Evolutionary conservation across 2,888 invertebrate genomes (phyloP), one percentile per base, ranked within the genome.

Genomic region (Troides helena): DNA sequence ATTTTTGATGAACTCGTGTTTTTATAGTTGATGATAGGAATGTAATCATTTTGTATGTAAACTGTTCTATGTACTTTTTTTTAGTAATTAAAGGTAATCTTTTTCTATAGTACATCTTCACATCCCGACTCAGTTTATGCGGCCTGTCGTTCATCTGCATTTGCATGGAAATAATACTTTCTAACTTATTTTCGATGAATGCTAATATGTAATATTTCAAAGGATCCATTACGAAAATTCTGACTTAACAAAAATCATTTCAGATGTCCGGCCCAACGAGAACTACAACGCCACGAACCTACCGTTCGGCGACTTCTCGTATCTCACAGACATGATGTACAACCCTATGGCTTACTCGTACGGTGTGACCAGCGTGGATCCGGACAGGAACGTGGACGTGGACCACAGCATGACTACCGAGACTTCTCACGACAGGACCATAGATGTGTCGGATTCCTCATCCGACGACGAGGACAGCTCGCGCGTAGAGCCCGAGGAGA

Each of bases 201-300:
- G n/a, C n/a, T 6, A n/a, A 14, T 21, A n/a, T 21, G 2, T n/a
- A 56, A 46, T 46, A 12, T 46, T 46, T 46, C 10, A 56, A 56
- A 56, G n/a, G 6, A 12, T 7, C 2, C 57, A 58, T 10, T 58
- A 53, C 23, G 57, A 10, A n/a, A 12, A 14, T 12, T 23, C n/a
- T 58, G 12, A 58, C 23, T 7, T 58, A 21, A 7, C 18, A 56
- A 14, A 43, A 57, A 62, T 63, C 2, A 23, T 81, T 80, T 0
- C 87, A 92, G 92, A 92, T 75, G 90, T 90, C 62, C 87, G 92
- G 58, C 92, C 93, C 70, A 92, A 93, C 80, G 93, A 93, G 74
- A 93, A 93, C 84, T 93, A 93, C 85, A 92, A 93, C 76, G 92
- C 90, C n/a, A 91, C 90, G 12, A 93, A 93, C 76, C 85, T 93